Evolutionary conservation across 2,797 vertebrate species (phyloP).

Genomic region (Acanthiza pusilla): DNA sequence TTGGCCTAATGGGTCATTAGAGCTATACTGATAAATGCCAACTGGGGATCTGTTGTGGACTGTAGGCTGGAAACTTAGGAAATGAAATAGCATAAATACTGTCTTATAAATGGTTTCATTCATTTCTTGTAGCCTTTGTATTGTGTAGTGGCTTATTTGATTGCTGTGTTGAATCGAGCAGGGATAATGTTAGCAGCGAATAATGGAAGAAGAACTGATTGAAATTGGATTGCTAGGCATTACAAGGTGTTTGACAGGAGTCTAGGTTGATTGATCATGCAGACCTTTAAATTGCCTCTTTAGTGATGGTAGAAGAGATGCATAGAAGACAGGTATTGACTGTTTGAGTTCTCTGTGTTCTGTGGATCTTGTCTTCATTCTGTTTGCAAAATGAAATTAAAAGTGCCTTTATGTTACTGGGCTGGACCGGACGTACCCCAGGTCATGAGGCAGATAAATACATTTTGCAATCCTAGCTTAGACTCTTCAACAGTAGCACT

Average conservation of each 20-base stretch:
- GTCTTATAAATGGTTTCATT: background rate
- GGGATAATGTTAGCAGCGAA: background rate
- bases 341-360: background rate
- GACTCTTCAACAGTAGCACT: background rate
- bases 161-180: background rate
- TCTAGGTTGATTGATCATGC: background rate
- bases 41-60: background rate
- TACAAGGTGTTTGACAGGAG: background rate
- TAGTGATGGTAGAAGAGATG: background rate
- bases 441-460: background rate
- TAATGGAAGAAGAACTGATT: background rate
- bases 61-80: background rate
- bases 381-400: conserved; percentile 18
- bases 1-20: conserved; percentile 34
- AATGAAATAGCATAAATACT: background rate
- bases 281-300: background rate
- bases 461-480: background rate
- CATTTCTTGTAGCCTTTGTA: background rate
- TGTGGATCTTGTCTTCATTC: background rate
- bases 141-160: background rate
- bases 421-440: background rate
- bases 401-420: background rate
- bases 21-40: conserved; percentile 12
- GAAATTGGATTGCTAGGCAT: background rate
- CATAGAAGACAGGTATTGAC: background rate